Percentiles rank a stretch among this genome's conserved stretches.
Conservation (phyloP, 2,797 vertebrate species). For the Distichodus sexfasciatus region DNA sequence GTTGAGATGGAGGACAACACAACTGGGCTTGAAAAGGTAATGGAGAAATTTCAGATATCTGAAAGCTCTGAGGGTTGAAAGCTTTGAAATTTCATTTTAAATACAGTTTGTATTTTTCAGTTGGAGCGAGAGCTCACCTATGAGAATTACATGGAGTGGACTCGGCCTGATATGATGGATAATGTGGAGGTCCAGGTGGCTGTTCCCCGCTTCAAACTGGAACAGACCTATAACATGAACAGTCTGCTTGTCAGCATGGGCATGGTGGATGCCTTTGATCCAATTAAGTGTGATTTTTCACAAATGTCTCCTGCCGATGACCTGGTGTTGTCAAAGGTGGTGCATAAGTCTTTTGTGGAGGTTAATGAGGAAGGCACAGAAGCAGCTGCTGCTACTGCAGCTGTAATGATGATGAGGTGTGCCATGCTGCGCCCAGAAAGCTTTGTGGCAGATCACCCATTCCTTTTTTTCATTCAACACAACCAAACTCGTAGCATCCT, state of each 20-base stretch:
- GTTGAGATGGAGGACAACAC: slow-evolving; percentile 68
- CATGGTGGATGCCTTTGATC: slow-evolving; percentile 82
- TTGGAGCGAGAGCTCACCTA: slow-evolving; percentile 80
- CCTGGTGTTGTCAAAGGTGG: slow-evolving; percentile 79
- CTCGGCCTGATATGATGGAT: slow-evolving; percentile 76
- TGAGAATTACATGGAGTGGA: slow-evolving; percentile 81
- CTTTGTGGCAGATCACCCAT: slow-evolving; percentile 83
- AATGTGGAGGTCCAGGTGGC: slow-evolving; percentile 66
- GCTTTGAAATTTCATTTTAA: no score
- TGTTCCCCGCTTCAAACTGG: slow-evolving; percentile 84
- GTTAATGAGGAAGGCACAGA: slow-evolving; percentile 90
- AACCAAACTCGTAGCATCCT: slow-evolving; percentile 73
- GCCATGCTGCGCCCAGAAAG: rapidly evolving
- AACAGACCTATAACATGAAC: slow-evolving; percentile 80
- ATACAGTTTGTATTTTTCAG: slow-evolving; percentile 59
- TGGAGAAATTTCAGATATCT: neutral
- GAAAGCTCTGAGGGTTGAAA: no score
- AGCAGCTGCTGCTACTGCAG: slow-evolving; percentile 77
- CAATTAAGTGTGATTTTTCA: slow-evolving; percentile 74
- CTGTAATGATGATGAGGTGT: slow-evolving; percentile 62
- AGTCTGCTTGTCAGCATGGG: slow-evolving; percentile 77
- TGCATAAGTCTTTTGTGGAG: slow-evolving; percentile 87
- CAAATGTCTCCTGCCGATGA: slow-evolving; percentile 76
- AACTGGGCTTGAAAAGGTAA: slow-evolving; percentile 78
- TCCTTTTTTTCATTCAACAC: slow-evolving; percentile 89